A percentile compares a stretch with the other conserved stretches of the same genome.
Conservation (phyloP, 2,888 invertebrate species). For the Pandemis corylana region DNA sequence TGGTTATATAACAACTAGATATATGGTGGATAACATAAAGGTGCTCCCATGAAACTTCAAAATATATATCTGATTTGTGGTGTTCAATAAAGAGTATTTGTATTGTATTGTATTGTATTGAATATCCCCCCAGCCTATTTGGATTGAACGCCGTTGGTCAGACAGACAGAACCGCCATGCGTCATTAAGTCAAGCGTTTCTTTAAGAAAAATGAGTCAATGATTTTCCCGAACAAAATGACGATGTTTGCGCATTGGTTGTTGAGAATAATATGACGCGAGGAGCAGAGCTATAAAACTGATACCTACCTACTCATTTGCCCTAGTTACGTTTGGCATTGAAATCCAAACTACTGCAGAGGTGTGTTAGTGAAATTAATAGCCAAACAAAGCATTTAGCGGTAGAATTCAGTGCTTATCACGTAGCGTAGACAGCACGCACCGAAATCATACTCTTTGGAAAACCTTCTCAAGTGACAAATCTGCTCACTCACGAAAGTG, state of each 20-base stretch:
- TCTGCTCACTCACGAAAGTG: too few species aligned
- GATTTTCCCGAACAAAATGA: conserved; percentile 32
- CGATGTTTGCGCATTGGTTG: not conserved
- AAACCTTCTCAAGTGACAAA: too few species aligned
- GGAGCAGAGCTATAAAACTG: not conserved
- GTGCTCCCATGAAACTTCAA: not conserved
- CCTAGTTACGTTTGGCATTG: conserved; percentile 22
- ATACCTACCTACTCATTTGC: conserved; percentile 15
- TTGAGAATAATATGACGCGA: conserved; percentile 13
- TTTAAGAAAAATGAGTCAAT: conserved; percentile 36
- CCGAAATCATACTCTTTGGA: too few species aligned
- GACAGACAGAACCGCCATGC: conserved; percentile 8
- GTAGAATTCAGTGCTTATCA: too few species aligned
- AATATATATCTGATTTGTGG: too few species aligned
- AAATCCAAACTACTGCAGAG: conserved; percentile 23
- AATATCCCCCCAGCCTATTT: not conserved
- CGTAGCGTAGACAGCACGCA: too few species aligned
- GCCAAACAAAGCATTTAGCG: conserved; percentile 8
- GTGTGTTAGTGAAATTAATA: conserved; percentile 11
- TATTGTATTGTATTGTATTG: too few species aligned
- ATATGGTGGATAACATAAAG: not conserved
- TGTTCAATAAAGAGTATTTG: too few species aligned
- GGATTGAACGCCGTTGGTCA: not conserved
- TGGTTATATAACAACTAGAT: too few species aligned
- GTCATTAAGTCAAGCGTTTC: conserved; percentile 24